A percentile compares a stretch with the other conserved stretches of the same genome.
These are phyloP conservation scores for Danaus chrysippus DNA, from an alignment of 2,888 invertebrate genomes.

Conservation along the genomic window DNA sequence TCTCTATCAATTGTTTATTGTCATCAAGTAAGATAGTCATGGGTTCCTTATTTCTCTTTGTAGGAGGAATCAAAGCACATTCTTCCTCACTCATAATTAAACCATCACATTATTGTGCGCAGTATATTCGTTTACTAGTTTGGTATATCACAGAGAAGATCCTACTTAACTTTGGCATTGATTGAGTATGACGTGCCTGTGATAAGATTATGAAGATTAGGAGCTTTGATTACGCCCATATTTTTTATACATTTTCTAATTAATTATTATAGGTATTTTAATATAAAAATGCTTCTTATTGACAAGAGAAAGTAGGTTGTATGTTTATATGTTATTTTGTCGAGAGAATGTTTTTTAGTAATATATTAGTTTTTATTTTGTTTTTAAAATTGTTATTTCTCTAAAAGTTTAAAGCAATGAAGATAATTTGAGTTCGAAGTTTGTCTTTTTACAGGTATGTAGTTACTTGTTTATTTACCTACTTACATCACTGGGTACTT, in stretches of 20 bases:
- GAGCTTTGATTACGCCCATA: constrained; percentile 52
- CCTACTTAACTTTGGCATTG: constrained; percentile 65
- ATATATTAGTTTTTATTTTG: too few relatives aligned
- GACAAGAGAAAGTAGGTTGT: too few relatives aligned
- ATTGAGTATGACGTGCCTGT: constrained; percentile 64
- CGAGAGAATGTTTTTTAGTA: too few relatives aligned
- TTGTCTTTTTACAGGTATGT: too few relatives aligned
- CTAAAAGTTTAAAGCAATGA: too few relatives aligned
- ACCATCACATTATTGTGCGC: constrained; percentile 49
- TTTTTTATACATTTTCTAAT: constrained; percentile 32
- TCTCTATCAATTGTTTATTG: constrained; percentile 22
- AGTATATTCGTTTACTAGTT: constrained; percentile 31
- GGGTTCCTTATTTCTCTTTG: constrained; percentile 43
- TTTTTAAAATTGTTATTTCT: too few relatives aligned
- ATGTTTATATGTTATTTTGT: too few relatives aligned
- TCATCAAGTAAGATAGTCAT: constrained; percentile 41
- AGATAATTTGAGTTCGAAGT: too few relatives aligned
- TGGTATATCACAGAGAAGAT: constrained; percentile 49
- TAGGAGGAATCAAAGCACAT: constrained; percentile 44
- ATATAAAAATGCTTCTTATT: too few relatives aligned
- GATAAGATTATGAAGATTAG: constrained; percentile 67
- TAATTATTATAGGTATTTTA: constrained; percentile 10
- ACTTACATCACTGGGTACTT: too few relatives aligned
- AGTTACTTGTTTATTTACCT: too few relatives aligned
- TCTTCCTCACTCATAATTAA: constrained; percentile 60